Conservation (phyloP, 2,888 invertebrate genomes). For the Zeuzera pyrina region DNA sequence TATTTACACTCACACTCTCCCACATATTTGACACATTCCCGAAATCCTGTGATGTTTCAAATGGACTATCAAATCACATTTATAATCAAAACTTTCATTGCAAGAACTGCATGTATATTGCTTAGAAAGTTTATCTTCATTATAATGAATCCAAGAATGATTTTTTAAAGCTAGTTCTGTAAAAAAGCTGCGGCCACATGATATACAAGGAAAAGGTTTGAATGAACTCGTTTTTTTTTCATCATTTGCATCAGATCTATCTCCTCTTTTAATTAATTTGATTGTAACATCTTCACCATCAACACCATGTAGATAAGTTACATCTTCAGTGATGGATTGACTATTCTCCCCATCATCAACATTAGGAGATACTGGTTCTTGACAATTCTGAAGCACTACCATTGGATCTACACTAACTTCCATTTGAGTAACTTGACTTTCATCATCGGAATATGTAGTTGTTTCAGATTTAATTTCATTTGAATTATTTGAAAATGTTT, state of each 20-base stretch:
- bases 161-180: slow-evolving; percentile 75
- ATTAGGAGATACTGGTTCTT: slow-evolving; percentile 31
- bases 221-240: slow-evolving; percentile 17
- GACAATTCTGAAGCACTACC: slow-evolving; percentile 76
- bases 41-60: slow-evolving; percentile 75
- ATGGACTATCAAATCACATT: slow-evolving; percentile 76
- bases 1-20: slow-evolving; percentile 73
- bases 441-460: slow-evolving; percentile 23
- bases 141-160: slow-evolving; percentile 73
- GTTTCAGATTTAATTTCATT: slow-evolving; percentile 20
- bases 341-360: slow-evolving; percentile 17
- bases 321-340: slow-evolving; percentile 23
- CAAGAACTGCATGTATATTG: slow-evolving; percentile 72
- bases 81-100: slow-evolving; percentile 73
- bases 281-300: slow-evolving; percentile 36
- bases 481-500: slow-evolving; percentile 14
- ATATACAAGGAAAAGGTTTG: slow-evolving; percentile 70
- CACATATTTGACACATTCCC: slow-evolving; percentile 78
- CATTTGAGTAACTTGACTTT: slow-evolving; percentile 65
- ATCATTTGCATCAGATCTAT: slow-evolving; percentile 11
- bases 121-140: slow-evolving; percentile 31
- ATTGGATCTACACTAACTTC: slow-evolving; percentile 81
- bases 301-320: slow-evolving; percentile 36
- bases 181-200: slow-evolving; percentile 69
- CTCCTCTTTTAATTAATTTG: slow-evolving; percentile 41